phyloP scores from a whole-genome alignment of 1,140 invertebrate species.

The Manduca sexta region DNA sequence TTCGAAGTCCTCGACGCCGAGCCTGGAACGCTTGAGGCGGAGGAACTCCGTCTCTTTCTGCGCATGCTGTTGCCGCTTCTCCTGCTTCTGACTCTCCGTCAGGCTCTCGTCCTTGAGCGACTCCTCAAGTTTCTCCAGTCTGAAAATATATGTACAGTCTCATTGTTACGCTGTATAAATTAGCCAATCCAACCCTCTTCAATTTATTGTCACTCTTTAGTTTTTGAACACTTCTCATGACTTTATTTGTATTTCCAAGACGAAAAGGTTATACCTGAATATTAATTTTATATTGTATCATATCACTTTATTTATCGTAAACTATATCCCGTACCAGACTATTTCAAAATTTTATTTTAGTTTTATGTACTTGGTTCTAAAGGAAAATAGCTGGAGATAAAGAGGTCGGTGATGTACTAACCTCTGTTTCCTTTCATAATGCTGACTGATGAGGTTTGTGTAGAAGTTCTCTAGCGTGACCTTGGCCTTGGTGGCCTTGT shows the following conservation, averaged over 20 bases:
- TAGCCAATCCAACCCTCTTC: no score
- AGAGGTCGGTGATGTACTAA: constrained; percentile 36
- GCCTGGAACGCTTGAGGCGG: constrained; percentile 93
- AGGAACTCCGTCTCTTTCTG: constrained; percentile 99
- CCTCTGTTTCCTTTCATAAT: constrained; percentile 97
- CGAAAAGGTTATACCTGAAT: no score
- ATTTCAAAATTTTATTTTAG: no score
- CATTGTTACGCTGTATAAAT: no score
- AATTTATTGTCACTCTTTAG: no score
- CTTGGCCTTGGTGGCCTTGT: constrained; percentile 99
- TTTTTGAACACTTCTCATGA: no score
- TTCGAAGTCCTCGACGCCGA: constrained; percentile 99
- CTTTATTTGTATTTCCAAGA: no score
- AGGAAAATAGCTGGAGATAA: background rate
- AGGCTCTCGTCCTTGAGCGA: constrained; percentile 94
- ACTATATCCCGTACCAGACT: no score
- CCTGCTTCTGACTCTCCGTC: constrained; percentile 87
- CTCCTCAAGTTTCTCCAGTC: constrained; percentile 94
- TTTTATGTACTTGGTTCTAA: no score
- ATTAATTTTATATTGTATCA: no score
- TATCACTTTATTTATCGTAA: no score
- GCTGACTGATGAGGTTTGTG: constrained; percentile 97
- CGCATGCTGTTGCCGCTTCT: constrained; percentile 95
- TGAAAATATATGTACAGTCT: constrained; percentile 7
- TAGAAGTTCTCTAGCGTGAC: constrained; percentile 99